Percentiles rank a stretch among this genome's conserved stretches.
These are phyloP conservation scores for Physella acuta DNA, from an alignment of 1,140 invertebrate genomes.

Conservation along the genomic window DNA sequence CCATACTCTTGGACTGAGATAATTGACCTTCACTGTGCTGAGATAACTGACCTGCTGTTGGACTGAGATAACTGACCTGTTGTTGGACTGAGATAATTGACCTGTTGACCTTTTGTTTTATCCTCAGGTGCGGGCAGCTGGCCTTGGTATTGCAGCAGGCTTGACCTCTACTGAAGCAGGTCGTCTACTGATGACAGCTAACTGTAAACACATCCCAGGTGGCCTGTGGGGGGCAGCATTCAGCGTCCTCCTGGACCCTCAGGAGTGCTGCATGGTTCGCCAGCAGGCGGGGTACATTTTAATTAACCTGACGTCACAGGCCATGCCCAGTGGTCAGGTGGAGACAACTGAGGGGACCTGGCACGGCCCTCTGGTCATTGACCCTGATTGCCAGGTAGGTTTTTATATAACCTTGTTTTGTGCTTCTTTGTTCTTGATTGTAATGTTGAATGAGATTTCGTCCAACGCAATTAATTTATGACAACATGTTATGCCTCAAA, in stretches of 20 bases:
- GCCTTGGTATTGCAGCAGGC: conserved; percentile 55
- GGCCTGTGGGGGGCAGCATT: conserved; percentile 57
- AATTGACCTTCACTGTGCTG: not conserved
- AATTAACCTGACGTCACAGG: conserved; percentile 55
- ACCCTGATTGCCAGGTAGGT: conserved; percentile 50
- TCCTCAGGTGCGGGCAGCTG: conserved; percentile 53
- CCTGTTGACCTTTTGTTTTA: conserved; percentile 16
- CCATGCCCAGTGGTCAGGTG: conserved; percentile 45
- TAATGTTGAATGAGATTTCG: too few relatives aligned
- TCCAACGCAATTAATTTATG: too few relatives aligned
- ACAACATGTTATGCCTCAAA: too few relatives aligned
- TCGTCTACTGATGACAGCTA: conserved; percentile 47
- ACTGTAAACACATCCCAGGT: conserved; percentile 55
- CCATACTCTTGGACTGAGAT: not conserved
- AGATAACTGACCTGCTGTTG: too few relatives aligned
- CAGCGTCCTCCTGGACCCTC: conserved; percentile 51
- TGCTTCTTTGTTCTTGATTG: too few relatives aligned
- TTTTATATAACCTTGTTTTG: not conserved
- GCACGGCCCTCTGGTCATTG: conserved; percentile 54
- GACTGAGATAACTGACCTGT: too few relatives aligned
- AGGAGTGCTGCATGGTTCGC: conserved; percentile 56
- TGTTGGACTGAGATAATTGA: too few relatives aligned
- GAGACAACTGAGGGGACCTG: conserved; percentile 43
- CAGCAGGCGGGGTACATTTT: conserved; percentile 56
- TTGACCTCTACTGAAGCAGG: conserved; percentile 51